Base-by-base conservation (phyloP, 2,888 invertebrate species). In the Drosophila nr. perissopoda region DNA sequence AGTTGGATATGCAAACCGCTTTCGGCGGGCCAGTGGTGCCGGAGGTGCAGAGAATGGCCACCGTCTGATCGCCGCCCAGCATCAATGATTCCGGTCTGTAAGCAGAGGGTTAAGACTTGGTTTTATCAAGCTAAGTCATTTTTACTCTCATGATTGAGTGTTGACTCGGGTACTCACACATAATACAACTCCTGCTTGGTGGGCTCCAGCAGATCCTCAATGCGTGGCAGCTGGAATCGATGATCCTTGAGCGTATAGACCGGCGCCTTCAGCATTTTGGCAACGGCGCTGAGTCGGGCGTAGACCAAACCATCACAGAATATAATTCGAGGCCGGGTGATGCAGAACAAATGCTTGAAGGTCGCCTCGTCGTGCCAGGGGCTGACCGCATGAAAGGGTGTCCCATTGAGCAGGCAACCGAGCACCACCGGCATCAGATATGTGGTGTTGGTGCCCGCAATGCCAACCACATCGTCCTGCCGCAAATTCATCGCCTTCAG, bases 1-100 rank as follows among this genome's bases (percentile, higher is more conserved):
- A 80, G 60, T 92, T 91, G 2, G 92, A 89, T n/a, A 92, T 85
- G 63, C 89, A 90, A 8, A 92, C 91, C 8, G 89, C 87, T 68
- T 92, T 92, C 7, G 92, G 91, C 0, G 82, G 34, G 0, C 92
- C 92, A 0, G 91, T 92, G 0, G 91, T 92, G 29, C 92, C 92
- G 16, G 92, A 92, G 7, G 92, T 90, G 65, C 92, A 90, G 0
- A 92, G 76, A 70, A 92, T 91, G 11, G 90, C 91, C 13, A 91
- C 91, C 2, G 90, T 89, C 66, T 91, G 90, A 79, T 91, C 91
- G 2, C 91, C 91, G n/a, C 92, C 91, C 58, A 90, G 66, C 34
- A 80, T 77, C 5, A 91, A 77, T 0, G 80, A 72, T 25, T 91
- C 89, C 2, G 91, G 91, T 27, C 91, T 91, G 59, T 0, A 70